phyloP scores from a whole-genome alignment of 2,797 vertebrate genomes.

The Eulemur rubriventer region DNA sequence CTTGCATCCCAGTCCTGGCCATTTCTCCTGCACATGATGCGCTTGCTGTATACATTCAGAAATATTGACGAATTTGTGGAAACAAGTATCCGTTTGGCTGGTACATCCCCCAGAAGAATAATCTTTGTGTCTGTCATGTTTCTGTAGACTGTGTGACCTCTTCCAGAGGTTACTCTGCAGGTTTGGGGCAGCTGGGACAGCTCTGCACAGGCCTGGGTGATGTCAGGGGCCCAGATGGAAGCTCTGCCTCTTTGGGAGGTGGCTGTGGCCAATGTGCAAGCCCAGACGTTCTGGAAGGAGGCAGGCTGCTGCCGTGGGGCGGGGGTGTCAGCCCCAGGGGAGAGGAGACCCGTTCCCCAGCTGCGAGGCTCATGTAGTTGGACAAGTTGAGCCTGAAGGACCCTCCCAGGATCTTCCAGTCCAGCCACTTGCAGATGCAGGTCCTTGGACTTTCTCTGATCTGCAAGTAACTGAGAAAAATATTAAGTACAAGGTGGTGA shows the following conservation, averaged over 20 bases:
- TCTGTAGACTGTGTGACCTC: not conserved
- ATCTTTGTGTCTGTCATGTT: not conserved
- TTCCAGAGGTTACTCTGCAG: not conserved
- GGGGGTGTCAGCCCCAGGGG: not conserved
- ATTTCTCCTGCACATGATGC: not conserved
- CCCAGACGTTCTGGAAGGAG: not conserved
- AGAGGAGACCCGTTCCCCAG: not conserved
- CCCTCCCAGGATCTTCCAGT: not conserved
- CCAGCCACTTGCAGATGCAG: not conserved
- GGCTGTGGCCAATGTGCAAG: not conserved
- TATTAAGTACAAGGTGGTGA: not conserved
- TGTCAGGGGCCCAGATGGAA: not conserved
- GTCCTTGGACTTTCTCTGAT: not conserved
- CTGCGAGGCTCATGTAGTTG: not conserved
- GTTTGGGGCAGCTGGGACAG: not conserved
- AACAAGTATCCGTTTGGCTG: not conserved
- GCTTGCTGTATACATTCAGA: not conserved
- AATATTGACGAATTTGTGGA: not conserved
- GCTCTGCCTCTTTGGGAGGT: not conserved
- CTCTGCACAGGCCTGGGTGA: not conserved
- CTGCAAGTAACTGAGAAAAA: constrained; percentile 15
- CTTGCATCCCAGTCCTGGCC: not conserved
- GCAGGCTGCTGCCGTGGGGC: not conserved
- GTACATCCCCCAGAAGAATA: not conserved
- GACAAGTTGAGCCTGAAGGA: not conserved